Conservation (phyloP, 2,888 invertebrate species). For the Axea sp. region DNA sequence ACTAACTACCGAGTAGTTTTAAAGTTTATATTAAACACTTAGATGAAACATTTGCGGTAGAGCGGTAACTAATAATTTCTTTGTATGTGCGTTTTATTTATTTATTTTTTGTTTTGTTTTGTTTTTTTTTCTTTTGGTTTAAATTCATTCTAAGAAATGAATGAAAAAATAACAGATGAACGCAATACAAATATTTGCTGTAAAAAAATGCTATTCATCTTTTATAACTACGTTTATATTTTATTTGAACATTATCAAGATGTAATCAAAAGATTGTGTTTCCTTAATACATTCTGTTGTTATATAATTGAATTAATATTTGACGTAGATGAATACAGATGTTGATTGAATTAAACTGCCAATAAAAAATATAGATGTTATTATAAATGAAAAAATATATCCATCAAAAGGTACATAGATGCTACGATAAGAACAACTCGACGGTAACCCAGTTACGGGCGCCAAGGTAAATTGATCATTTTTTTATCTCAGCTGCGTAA, state of each 20-base stretch:
- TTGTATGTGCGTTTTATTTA: too few species aligned
- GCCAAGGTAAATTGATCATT: conserved; percentile 45
- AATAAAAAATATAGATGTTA: conserved; percentile 17
- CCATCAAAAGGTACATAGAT: conserved; percentile 24
- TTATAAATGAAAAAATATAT: conserved; percentile 9
- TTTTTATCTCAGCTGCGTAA: conserved; percentile 16
- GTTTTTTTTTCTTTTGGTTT: too few species aligned
- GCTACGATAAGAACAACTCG: conserved; percentile 17
- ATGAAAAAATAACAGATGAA: not conserved
- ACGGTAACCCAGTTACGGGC: conserved; percentile 15
- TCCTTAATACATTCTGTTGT: conserved; percentile 18
- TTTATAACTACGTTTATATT: not conserved
- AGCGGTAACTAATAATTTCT: too few species aligned
- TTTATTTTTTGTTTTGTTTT: too few species aligned
- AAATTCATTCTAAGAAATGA: too few species aligned
- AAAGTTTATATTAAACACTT: too few species aligned
- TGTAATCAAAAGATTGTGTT: conserved; percentile 17
- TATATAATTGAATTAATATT: conserved; percentile 30
- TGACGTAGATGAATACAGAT: conserved; percentile 30
- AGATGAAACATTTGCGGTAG: too few species aligned
- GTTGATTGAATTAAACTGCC: conserved; percentile 8
- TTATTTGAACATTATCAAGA: conserved; percentile 16
- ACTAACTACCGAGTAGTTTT: too few species aligned
- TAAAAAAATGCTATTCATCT: not conserved
- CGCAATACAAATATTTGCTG: conserved; percentile 3